Base-by-base conservation (phyloP, 2,888 invertebrate species). In the Phaedon cochleariae region DNA sequence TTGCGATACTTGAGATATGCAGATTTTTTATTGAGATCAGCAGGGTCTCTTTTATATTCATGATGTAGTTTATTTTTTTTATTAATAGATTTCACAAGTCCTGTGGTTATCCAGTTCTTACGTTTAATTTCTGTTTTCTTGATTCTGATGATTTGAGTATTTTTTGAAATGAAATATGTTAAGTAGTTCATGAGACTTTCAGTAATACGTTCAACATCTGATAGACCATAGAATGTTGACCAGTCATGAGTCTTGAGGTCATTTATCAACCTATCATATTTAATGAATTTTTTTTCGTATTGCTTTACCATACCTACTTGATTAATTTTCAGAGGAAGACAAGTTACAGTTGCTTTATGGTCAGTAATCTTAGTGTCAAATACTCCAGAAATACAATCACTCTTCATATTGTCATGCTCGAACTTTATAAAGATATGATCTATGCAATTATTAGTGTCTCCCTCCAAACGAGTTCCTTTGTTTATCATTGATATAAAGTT, bases 391-490 rank as follows among this genome's bases (percentile, higher is more conserved):
- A 21, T n/a, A 58, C 46, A 58, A 41, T 41, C 15, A 12, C 1
- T 15, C 15, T 58, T 18, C n/a, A 7, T 12, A 21, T 58, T 26
- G 20, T 41, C 26, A 26, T 31, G 17, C 7, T 21, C 17, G 18
- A 21, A 21, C 45, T 58, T 58, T 15, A 58, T 26, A 46, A 58
- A 58, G 12, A 58, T 46, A 58, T 58, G 58, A 45, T 58, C 58
- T 22, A 58, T 45, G 46, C 58, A 58, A 46, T 41, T 58, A 46
- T 21, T 45, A 20, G 58, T 22, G 10, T 45, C 41, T 34, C 37
- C 37, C 7, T 37, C 17, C 15, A 57, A 37, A n/a, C 57, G 15
- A 37, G 37, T 57, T 9, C 15, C n/a, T 37, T 57, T 41, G 17
- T 34, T 18, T 34, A 57, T 57, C 37, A 57, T 57, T 10, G 34